phyloP scores from a whole-genome alignment of 2,888 invertebrate genomes.

The Agapetus fuscipes region DNA sequence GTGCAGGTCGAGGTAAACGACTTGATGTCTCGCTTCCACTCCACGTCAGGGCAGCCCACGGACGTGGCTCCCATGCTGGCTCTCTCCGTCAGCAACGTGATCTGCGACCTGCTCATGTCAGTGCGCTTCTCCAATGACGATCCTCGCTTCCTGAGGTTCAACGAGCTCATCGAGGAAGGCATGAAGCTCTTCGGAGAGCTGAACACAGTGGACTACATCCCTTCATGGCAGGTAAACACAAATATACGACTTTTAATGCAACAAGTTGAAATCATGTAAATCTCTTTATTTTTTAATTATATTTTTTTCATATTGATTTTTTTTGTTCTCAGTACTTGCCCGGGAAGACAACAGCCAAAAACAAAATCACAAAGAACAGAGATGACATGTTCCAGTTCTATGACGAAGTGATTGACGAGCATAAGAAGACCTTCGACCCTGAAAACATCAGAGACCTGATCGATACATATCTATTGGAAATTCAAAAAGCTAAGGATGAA shows the following conservation, averaged over 20 bases:
- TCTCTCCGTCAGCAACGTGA: conserved; percentile 80
- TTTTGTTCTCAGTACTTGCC: conserved; percentile 44
- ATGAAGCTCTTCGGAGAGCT: conserved; percentile 79
- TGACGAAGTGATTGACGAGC: conserved; percentile 74
- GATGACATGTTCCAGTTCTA: conserved; percentile 79
- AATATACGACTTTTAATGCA: background rate
- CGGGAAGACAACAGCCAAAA: conserved; percentile 51
- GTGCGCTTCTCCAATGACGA: conserved; percentile 74
- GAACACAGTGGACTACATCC: conserved; percentile 74
- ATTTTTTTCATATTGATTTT: conserved; percentile 4
- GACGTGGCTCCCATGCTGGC: conserved; percentile 69
- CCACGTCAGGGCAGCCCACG: conserved; percentile 55
- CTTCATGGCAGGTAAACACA: conserved; percentile 55
- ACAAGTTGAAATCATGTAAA: conserved; percentile 12
- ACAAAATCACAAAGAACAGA: conserved; percentile 58
- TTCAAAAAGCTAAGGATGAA: conserved; percentile 70
- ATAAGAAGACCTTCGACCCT: conserved; percentile 64
- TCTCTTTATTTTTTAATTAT: conserved; percentile 3
- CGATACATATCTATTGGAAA: conserved; percentile 78
- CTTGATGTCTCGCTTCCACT: conserved; percentile 55
- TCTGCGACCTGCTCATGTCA: conserved; percentile 85
- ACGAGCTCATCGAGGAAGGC: conserved; percentile 83
- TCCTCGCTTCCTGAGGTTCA: conserved; percentile 65
- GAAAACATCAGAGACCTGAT: conserved; percentile 72
- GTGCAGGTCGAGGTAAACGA: conserved; percentile 64